Evolutionary conservation across 2,888 invertebrate genomes (phyloP).

Genomic region (Stramonita haemastoma): DNA sequence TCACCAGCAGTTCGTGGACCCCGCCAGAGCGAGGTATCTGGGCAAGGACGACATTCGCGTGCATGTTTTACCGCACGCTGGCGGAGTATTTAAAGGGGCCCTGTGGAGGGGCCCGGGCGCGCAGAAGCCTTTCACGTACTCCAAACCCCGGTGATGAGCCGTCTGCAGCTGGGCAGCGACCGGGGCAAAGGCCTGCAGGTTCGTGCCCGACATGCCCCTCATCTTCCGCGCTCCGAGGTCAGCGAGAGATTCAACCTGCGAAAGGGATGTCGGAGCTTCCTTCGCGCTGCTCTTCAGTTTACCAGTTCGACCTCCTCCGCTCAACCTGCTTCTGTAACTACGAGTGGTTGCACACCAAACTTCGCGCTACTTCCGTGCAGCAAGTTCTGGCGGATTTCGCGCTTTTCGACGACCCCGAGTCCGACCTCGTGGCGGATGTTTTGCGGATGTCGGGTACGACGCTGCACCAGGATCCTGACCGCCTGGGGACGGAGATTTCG

Average conservation of each 20-base stretch:
- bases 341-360: conserved; percentile 95
- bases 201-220: conserved; percentile 70
- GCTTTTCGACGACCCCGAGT: conserved; percentile 82
- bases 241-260: conserved; percentile 65
- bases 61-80: conserved; percentile 63
- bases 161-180: conserved; percentile 51
- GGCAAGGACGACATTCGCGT: conserved; percentile 32
- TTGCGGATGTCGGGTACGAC: conserved; percentile 94
- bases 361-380: conserved; percentile 95
- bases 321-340: conserved; percentile 96
- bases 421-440: conserved; percentile 95
- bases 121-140: conserved; percentile 69
- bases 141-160: conserved; percentile 52
- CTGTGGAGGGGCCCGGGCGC: conserved; percentile 68
- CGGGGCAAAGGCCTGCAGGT: conserved; percentile 64
- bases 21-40: conserved; percentile 61
- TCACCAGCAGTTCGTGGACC: conserved; percentile 63
- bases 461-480: conserved; percentile 90
- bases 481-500: conserved; percentile 94
- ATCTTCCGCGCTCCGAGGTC: conserved; percentile 55
- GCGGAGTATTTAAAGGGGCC: conserved; percentile 73
- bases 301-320: conserved; percentile 88
- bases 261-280: conserved; percentile 71
- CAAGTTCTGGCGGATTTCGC: conserved; percentile 89
- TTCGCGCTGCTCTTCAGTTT: conserved; percentile 56